These are phyloP conservation scores for Heliopora coerulea DNA, from an alignment of 92 coral and sea anemone genomes.

Conservation along the genomic window DNA sequence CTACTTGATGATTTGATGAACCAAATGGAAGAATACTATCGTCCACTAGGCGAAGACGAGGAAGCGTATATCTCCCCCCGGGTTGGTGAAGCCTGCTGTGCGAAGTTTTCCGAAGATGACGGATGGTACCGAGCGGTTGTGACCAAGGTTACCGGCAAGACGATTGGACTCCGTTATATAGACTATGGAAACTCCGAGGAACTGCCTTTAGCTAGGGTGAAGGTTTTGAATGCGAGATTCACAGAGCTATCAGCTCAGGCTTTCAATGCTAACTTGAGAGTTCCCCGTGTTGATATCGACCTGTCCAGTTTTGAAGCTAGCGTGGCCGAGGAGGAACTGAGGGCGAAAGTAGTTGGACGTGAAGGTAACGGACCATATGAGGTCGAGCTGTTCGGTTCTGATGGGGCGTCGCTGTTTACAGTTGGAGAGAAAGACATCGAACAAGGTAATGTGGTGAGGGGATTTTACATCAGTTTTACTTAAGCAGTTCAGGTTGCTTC, in stretches of 20 bases:
- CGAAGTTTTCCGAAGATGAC: conserved; percentile 77
- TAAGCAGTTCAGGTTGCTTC: too few species aligned
- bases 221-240: conserved; percentile 64
- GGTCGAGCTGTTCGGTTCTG: conserved; percentile 58
- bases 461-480: too few species aligned
- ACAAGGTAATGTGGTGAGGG: conserved; percentile 21
- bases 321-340: conserved; percentile 64
- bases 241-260: conserved; percentile 69
- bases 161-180: conserved; percentile 60
- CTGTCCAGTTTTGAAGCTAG: conserved; percentile 44
- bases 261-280: conserved; percentile 32
- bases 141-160: conserved; percentile 46
- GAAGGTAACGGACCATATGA: conserved; percentile 47
- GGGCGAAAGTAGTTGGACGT: conserved; percentile 43
- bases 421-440: not conserved
- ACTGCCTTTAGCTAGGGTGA: conserved; percentile 62
- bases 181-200: conserved; percentile 92
- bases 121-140: conserved; percentile 93
- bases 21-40: conserved; percentile 59
- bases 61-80: conserved; percentile 59
- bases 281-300: conserved; percentile 17
- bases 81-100: conserved; percentile 66
- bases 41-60: conserved; percentile 55
- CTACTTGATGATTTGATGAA: conserved; percentile 70
- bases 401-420: conserved; percentile 14